These are phyloP conservation scores for Aphis craccivora DNA, from an alignment of 1,140 invertebrate genomes.

Conservation along the genomic window DNA sequence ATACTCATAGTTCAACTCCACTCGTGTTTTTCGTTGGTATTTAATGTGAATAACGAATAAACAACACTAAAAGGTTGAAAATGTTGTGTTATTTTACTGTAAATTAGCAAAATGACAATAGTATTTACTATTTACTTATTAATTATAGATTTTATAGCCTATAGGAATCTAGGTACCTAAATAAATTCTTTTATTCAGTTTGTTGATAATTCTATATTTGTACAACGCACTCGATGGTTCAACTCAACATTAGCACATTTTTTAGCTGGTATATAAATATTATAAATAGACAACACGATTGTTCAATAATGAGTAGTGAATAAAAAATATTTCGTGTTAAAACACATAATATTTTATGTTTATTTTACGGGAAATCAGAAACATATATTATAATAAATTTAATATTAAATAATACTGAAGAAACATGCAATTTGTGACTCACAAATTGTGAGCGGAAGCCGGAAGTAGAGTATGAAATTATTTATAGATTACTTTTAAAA, in stretches of 20 bases:
- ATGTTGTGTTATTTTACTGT: too few relatives aligned
- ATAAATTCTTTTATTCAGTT: neutral
- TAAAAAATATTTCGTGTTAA: neutral
- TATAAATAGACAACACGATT: neutral
- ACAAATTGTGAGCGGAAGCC: neutral
- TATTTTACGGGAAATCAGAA: neutral
- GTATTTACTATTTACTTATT: neutral
- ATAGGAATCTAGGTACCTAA: neutral
- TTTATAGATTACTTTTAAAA: constrained; percentile 23
- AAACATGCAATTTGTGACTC: neutral
- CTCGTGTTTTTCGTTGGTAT: too few relatives aligned
- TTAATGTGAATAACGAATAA: too few relatives aligned
- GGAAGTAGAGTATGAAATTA: constrained; percentile 23
- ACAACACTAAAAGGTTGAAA: too few relatives aligned
- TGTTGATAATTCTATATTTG: neutral
- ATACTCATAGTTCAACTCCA: too few relatives aligned
- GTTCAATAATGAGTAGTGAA: neutral
- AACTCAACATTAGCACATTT: neutral
- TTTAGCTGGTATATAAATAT: neutral
- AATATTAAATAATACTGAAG: neutral
- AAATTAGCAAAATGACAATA: too few relatives aligned
- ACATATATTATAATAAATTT: neutral
- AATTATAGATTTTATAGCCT: neutral
- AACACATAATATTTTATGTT: neutral
- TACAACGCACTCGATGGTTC: neutral